Evolutionary conservation across 2,888 invertebrate species (phyloP), one percentile per base, ranked within the genome.

Genomic region (Nyleta sp.): DNA sequence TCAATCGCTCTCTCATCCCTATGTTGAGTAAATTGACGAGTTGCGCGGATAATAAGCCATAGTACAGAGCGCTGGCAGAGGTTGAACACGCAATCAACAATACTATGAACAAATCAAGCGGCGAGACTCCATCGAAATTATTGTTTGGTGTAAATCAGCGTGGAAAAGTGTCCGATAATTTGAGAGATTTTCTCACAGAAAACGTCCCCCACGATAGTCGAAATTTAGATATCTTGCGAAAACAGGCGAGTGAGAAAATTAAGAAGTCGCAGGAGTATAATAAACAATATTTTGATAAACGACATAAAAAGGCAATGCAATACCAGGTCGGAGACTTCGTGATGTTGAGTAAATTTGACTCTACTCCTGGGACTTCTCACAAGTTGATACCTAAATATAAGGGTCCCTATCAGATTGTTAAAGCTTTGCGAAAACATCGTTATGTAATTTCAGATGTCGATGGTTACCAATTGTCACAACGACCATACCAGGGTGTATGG

Each of bases 131-230:
- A 2, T 79, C 83, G 48, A 82, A 67, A 35, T 57, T 86, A 18
- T 64, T 87, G 31, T 87, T 86, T 59, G 87, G 87, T 3, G 62
- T 83, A 5, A 53, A 80, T 24, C 87, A 88, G 40, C 80, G 77
- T 42, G 84, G 84, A 11, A 55, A 79, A 15, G 50, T 80, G 7
- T 28, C 28, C 1, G 28, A 28, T 28, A 20, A 67, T 18, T 6
- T 78, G 7, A 18, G 35, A 46, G 78, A 73, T 33, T 70, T 17
- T 53, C 17, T 82, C 15, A 70, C 82, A n/a, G 13, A 1, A 8
- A 28, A 7, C 8, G 8, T 28, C 18, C 3, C 5, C 15, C 1
- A 15, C 42, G 42, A 42, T 2, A 17, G 8, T 5, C 28, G 42
- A 42, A 7, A 42, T 18, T 42, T 42, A 6, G 18, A 17, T 35